Evolutionary conservation across 2,113 vertebrate species (phyloP).

Genomic region (Egretta garzetta): DNA sequence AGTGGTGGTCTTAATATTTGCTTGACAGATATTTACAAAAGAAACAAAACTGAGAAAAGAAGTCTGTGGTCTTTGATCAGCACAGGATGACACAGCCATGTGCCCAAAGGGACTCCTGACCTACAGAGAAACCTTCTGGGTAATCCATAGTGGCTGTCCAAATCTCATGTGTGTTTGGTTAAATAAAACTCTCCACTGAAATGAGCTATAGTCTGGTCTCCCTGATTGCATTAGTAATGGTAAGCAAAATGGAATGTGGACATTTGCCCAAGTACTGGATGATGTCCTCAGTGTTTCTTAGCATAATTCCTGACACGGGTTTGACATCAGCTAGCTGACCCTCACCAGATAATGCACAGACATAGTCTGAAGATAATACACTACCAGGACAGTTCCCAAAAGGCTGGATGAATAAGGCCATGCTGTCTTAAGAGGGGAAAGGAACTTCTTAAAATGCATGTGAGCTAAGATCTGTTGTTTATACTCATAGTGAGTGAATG

Average conservation of each 20-base stretch:
- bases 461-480: background rate
- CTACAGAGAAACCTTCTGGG: background rate
- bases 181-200: background rate
- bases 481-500: background rate
- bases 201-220: background rate
- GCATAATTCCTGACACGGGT: background rate
- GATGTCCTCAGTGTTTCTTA: background rate
- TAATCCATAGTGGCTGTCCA: background rate
- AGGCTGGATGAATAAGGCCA: background rate
- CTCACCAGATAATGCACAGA: background rate
- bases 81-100: background rate
- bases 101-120: background rate
- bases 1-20: background rate
- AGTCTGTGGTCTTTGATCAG: background rate
- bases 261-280: rapidly evolving
- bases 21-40: background rate
- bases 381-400: background rate
- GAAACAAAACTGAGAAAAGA: background rate
- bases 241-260: background rate
- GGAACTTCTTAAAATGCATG: background rate
- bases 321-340: background rate
- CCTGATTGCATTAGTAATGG: background rate
- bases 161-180: background rate
- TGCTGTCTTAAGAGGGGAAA: background rate
- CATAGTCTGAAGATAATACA: background rate